Percentiles rank a stretch among this genome's conserved stretches.
Evolutionary conservation across 2,888 invertebrate genomes (phyloP).

Genomic region (Sminthurinus aureus): DNA sequence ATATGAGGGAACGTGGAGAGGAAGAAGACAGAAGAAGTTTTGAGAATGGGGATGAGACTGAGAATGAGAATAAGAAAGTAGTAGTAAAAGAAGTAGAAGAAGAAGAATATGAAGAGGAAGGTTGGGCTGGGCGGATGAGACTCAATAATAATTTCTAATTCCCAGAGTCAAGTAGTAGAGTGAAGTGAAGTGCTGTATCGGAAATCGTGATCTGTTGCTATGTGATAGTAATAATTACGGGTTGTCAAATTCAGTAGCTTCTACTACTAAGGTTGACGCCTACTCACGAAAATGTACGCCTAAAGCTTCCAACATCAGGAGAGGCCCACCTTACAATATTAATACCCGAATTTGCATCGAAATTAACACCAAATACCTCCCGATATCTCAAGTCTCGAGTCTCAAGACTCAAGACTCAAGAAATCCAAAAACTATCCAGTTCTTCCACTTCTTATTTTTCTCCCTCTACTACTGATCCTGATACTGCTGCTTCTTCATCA

Average conservation of each 20-base stretch:
- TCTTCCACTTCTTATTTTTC: too few species aligned
- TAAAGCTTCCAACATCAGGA: constrained; percentile 58
- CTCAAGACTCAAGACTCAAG: too few species aligned
- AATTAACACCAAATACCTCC: constrained; percentile 51
- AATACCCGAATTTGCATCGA: constrained; percentile 50
- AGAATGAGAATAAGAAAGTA: background rate
- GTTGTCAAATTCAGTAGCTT: constrained; percentile 60
- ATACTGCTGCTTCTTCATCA: too few species aligned
- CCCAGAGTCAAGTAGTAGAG: constrained; percentile 42
- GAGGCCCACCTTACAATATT: constrained; percentile 46
- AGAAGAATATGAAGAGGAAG: constrained; percentile 26
- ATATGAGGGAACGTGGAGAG: background rate
- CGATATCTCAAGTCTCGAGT: constrained; percentile 24
- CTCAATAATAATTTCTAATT: constrained; percentile 48
- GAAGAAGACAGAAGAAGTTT: background rate
- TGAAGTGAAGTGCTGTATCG: constrained; percentile 23
- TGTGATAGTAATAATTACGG: constrained; percentile 57
- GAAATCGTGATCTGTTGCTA: constrained; percentile 49
- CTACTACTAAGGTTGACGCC: constrained; percentile 58
- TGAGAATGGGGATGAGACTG: background rate
- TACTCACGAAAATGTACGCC: constrained; percentile 60
- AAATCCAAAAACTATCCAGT: background rate
- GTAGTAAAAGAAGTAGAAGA: background rate
- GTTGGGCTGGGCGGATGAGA: constrained; percentile 40
- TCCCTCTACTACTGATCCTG: too few species aligned